A percentile compares a stretch with the other conserved stretches of the same genome.
Conservation (phyloP, 1,140 invertebrate genomes). For the Archivesica marissinica region DNA sequence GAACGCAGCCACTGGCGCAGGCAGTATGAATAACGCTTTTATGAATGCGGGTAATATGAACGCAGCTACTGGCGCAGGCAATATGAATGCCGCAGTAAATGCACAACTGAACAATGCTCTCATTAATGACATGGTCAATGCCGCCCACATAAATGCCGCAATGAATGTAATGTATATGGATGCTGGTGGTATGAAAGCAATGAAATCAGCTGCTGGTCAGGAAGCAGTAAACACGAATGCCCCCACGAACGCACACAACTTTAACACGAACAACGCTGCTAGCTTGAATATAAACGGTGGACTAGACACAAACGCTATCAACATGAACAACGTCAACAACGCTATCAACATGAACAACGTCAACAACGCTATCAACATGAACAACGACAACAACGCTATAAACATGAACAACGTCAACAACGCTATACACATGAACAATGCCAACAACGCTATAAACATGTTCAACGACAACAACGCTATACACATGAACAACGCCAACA, state of each 20-base stretch:
- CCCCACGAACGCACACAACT: not conserved
- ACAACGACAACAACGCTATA: constrained; percentile 23
- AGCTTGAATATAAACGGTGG: constrained; percentile 12
- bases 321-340: constrained; percentile 26
- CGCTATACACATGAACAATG: not conserved
- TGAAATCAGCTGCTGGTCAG: not conserved
- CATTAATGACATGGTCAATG: not conserved
- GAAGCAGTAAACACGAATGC: constrained; percentile 2
- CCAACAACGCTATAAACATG: not conserved
- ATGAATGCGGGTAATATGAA: constrained; percentile 1
- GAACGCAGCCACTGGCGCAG: not conserved
- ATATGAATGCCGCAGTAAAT: constrained; percentile 12
- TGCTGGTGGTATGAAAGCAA: not conserved
- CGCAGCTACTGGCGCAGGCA: not conserved
- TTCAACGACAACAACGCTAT: no score
- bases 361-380: not conserved
- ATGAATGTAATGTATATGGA: not conserved
- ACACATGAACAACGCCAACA: not conserved
- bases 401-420: not conserved
- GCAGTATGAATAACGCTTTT: not conserved
- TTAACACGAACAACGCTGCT: not conserved
- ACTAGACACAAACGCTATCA: not conserved
- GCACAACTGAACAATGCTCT: not conserved
- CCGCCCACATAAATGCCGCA: not conserved
- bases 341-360: constrained; percentile 9